Conservation (phyloP, 2,113 vertebrate genomes). For the Lynx canadensis region DNA sequence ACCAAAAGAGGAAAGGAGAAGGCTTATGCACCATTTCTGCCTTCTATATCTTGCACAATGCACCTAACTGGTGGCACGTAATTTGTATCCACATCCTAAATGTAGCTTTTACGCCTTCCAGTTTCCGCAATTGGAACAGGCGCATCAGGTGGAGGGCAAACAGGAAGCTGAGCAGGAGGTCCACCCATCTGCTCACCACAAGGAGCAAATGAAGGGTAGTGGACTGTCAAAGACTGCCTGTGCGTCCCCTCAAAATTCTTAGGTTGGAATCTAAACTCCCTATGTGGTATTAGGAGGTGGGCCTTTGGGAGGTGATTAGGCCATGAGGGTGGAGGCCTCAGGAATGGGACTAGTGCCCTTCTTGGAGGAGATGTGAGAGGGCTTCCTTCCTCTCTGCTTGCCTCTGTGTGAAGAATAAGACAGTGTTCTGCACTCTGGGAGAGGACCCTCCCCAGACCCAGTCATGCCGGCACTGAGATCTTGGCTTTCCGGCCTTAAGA, state of each 20-base stretch:
- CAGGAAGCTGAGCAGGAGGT: neutral
- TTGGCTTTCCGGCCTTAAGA: neutral
- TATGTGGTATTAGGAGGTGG: neutral
- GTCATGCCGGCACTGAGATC: neutral
- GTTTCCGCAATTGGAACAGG: neutral
- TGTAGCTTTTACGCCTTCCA: neutral
- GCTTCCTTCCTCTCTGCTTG: neutral
- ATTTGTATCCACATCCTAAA: neutral
- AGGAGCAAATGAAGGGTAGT: neutral
- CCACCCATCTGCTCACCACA: no score
- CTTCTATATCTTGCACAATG: neutral
- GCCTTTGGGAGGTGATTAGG: neutral
- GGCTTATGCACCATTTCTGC: neutral
- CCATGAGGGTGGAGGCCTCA: neutral
- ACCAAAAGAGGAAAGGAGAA: neutral
- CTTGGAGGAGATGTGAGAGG: neutral
- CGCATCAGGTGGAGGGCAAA: neutral
- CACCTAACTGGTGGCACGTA: neutral
- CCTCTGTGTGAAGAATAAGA: neutral
- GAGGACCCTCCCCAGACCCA: neutral
- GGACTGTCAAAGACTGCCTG: neutral
- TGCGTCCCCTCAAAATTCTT: neutral
- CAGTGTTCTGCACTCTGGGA: neutral
- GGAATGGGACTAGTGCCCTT: neutral
- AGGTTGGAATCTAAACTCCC: neutral